phyloP scores from a whole-genome alignment of 2,797 vertebrate genomes.

The Platalea minor region DNA sequence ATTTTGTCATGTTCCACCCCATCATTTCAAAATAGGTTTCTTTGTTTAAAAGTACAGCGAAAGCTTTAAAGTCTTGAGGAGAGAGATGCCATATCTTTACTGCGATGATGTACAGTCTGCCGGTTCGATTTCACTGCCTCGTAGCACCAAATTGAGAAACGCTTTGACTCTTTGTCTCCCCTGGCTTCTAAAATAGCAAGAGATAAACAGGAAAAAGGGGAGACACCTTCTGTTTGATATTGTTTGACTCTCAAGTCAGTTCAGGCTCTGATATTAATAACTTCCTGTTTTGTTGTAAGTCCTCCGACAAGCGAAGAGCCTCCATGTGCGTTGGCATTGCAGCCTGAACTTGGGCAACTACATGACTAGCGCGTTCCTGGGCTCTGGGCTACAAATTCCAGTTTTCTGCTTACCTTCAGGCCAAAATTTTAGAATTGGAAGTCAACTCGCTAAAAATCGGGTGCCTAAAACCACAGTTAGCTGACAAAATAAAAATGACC shows the following conservation, averaged over 20 bases:
- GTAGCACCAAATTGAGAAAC: background rate
- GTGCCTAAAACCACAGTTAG: background rate
- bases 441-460: background rate
- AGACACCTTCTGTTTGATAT: conserved; percentile 37
- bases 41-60: background rate
- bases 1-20: background rate
- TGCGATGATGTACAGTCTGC: background rate
- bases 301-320: background rate
- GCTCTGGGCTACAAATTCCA: background rate
- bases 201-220: conserved; percentile 57
- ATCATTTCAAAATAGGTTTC: background rate
- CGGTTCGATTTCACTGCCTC: background rate
- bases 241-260: conserved; percentile 8
- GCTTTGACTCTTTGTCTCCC: background rate
- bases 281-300: conserved; percentile 30
- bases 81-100: background rate
- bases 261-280: background rate
- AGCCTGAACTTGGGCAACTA: background rate
- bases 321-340: background rate
- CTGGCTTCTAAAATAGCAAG: conserved; percentile 8
- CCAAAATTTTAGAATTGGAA: background rate
- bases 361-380: background rate
- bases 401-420: background rate
- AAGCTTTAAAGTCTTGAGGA: background rate
- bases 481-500: background rate